phyloP scores from a whole-genome alignment of 2,113 vertebrate species.

The Mustela lutreola region DNA sequence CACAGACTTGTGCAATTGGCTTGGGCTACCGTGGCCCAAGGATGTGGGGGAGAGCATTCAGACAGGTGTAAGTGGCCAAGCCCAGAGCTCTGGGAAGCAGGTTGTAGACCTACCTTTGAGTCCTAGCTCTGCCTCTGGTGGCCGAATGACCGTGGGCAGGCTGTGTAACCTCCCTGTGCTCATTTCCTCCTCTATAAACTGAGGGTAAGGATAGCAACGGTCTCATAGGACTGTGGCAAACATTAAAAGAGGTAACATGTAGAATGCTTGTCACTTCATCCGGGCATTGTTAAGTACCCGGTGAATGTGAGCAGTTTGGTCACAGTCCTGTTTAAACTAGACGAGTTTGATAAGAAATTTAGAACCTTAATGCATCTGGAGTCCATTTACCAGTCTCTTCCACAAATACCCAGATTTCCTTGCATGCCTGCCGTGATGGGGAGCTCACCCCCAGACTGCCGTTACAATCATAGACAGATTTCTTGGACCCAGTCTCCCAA shows the following conservation, averaged over 20 bases:
- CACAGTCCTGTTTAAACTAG: not conserved
- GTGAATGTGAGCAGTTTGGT: not conserved
- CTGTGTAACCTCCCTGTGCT: not conserved
- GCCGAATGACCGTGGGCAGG: not conserved
- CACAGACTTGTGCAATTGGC: not conserved
- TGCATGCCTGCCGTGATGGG: not conserved
- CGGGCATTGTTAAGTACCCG: not conserved
- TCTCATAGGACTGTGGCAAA: not conserved
- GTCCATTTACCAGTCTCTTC: not conserved
- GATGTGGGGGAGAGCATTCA: not conserved
- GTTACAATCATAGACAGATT: not conserved
- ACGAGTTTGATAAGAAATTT: not conserved
- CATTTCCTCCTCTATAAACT: not conserved
- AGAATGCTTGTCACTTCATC: not conserved
- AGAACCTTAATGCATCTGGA: not conserved
- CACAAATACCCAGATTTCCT: not conserved
- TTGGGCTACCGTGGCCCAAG: not conserved
- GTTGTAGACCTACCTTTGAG: not conserved
- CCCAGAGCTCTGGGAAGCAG: not conserved
- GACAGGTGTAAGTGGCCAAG: not conserved
- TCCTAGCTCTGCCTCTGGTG: not conserved
- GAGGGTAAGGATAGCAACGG: not conserved
- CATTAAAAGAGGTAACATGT: not conserved
- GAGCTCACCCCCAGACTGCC: not conserved
- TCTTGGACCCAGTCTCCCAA: not conserved